Base-by-base conservation (phyloP, 1,140 invertebrate species). In the Goniozus legneri region DNA sequence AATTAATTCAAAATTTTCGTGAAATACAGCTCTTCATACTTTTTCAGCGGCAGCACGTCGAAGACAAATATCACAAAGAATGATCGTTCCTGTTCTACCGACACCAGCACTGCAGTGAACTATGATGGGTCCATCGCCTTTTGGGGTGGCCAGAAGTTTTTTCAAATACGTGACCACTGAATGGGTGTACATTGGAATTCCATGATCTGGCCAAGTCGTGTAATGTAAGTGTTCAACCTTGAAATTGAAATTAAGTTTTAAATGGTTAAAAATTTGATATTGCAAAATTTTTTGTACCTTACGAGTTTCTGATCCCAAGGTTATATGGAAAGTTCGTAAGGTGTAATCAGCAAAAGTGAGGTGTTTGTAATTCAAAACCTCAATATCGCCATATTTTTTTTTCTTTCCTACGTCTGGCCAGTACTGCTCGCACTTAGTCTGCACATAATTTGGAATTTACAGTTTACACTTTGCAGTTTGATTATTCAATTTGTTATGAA, bases 151-250 rank as follows among this genome's bases (percentile, higher is more conserved):
- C n/a, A 50, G 79, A 51, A 54, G 74, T 78, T 69, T 84, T 79
- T 56, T 82, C 63, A 89, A 67, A 58, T 87, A 84, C 2, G 83
- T 79, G 4, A 84, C 84, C 18, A 86, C 79, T 1, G 84, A 83
- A n/a, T 86, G 73, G 2, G 84, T 82, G 59, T 85, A 82, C 36
- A 85, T 79, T 0, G 85, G 86, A 1, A 87, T 84, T 0, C 94
- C 95, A 62, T 99, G 95, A 72, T 99, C 96, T 0, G 96, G 97
- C 96, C 96, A 99, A 8, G 94, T 92, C 2, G 95, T 98, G 66
- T 97, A 99, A 75, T 98, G 96, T 45, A 97, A 81, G 67, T 99
- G 96, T 58, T 92, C 88, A 8, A 98, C 85, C 77, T 98, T 27
- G 1, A n/a, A 13, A 18, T 15, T 24, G 16, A 15, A 35, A 35